Percentiles rank a stretch among this genome's conserved stretches.
Conservation (phyloP, 1,140 invertebrate genomes). For the Microvelia longipes region DNA sequence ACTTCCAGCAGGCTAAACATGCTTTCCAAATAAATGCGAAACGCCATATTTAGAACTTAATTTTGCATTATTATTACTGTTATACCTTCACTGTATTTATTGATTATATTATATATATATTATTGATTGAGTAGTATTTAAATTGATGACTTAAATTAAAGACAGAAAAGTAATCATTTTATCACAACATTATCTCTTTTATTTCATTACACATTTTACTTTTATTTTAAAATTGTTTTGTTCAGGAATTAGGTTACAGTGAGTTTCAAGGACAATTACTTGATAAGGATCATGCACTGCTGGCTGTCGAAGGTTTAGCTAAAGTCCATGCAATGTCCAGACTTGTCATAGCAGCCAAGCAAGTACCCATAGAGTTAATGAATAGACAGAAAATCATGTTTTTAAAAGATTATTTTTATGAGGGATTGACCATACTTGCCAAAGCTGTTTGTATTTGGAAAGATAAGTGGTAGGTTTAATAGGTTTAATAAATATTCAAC, state of each 20-base stretch:
- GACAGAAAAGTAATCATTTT: too few relatives aligned
- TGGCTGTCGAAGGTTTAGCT: background rate
- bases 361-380: background rate
- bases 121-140: too few relatives aligned
- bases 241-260: background rate
- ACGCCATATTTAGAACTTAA: too few relatives aligned
- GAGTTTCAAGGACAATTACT: background rate
- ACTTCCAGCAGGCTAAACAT: too few relatives aligned
- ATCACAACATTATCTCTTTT: too few relatives aligned
- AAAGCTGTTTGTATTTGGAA: background rate
- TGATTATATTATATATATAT: too few relatives aligned
- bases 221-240: background rate
- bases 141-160: too few relatives aligned
- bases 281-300: background rate
- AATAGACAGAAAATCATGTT: background rate
- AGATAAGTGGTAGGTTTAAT: background rate
- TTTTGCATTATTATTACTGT: too few relatives aligned
- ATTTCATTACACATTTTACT: too few relatives aligned
- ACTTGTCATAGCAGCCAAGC: background rate
- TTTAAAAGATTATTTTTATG: background rate
- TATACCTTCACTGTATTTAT: too few relatives aligned
- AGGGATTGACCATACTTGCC: background rate
- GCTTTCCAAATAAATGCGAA: too few relatives aligned
- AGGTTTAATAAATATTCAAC: too few relatives aligned
- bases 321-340: background rate